Evolutionary conservation across 2,888 invertebrate species (phyloP).

Genomic region (Orchesella flavescens): DNA sequence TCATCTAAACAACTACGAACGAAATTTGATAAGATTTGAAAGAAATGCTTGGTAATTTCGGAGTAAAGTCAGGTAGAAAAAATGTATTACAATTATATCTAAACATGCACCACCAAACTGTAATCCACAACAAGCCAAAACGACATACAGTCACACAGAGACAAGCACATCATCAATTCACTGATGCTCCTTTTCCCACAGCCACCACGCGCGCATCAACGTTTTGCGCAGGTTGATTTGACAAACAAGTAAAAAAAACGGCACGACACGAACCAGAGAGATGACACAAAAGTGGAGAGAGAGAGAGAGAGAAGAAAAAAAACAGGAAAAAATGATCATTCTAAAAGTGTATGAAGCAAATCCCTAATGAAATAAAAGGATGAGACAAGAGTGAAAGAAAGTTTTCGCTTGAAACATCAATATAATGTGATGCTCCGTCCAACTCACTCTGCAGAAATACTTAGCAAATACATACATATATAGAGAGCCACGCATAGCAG

Average conservation of each 20-base stretch:
- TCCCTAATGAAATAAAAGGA: conserved; percentile 47
- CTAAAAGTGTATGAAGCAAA: conserved; percentile 34
- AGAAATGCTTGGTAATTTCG: no score
- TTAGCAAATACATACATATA: no score
- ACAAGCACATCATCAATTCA: background rate
- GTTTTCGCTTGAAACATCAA: conserved; percentile 1
- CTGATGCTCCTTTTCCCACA: background rate
- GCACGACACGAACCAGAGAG: background rate
- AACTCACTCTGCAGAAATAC: no score
- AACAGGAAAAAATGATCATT: conserved; percentile 22
- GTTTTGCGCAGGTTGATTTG: conserved; percentile 25
- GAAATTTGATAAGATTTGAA: no score
- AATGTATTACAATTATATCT: no score
- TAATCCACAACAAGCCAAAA: no score
- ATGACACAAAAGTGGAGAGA: conserved; percentile 17
- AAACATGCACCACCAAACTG: no score
- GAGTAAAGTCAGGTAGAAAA: no score
- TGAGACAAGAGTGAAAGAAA: conserved; percentile 23
- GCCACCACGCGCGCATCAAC: background rate
- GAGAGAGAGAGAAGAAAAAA: no score
- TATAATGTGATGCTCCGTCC: background rate
- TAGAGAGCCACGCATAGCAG: no score
- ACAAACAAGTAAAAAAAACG: background rate
- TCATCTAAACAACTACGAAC: no score
- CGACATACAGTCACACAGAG: background rate